Percentiles rank a stretch among this genome's conserved stretches.
Conservation (phyloP, 64 coral and sea anemone genomes). For the Pocillopora damicornis region DNA sequence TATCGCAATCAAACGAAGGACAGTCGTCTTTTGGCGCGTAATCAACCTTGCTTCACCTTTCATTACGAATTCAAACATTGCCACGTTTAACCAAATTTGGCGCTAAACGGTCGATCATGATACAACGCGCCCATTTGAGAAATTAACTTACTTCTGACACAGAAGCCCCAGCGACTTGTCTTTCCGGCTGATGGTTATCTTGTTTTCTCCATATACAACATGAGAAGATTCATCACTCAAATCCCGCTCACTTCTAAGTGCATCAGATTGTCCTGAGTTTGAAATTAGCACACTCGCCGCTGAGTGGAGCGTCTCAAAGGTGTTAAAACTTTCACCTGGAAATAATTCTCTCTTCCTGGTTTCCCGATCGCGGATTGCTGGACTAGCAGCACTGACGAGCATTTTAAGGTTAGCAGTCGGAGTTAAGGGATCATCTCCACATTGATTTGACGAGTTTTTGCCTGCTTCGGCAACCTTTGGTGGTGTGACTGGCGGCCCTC, state of each 20-base stretch:
- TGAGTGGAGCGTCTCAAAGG: constrained; percentile 23
- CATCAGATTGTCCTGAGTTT: constrained; percentile 23
- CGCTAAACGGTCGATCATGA: constrained; percentile 31
- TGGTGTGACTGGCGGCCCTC: constrained; percentile 65
- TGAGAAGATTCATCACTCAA: neutral
- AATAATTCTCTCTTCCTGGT: constrained; percentile 92
- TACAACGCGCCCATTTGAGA: neutral
- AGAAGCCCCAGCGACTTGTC: constrained; percentile 92
- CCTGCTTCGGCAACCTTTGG: constrained; percentile 54
- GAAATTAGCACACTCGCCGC: constrained; percentile 16
- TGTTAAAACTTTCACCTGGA: constrained; percentile 40
- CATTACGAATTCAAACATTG: constrained; percentile 79
- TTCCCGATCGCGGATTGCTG: constrained; percentile 90
- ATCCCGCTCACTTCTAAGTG: neutral
- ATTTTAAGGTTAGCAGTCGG: constrained; percentile 97
- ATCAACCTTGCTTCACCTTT: neutral
- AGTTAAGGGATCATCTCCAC: constrained; percentile 78
- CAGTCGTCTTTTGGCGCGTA: constrained; percentile 1
- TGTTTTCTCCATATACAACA: constrained; percentile 42
- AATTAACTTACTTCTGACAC: constrained; percentile 78
- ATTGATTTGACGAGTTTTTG: constrained; percentile 49
- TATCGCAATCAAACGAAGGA: neutral
- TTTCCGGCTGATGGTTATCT: constrained; percentile 83
- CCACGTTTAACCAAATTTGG: constrained; percentile 32
- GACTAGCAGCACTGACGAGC: constrained; percentile 91